Evolutionary conservation across 1,140 invertebrate species (phyloP), one percentile per base, ranked within the genome.

Genomic region (Propsilocerus akamusi): DNA sequence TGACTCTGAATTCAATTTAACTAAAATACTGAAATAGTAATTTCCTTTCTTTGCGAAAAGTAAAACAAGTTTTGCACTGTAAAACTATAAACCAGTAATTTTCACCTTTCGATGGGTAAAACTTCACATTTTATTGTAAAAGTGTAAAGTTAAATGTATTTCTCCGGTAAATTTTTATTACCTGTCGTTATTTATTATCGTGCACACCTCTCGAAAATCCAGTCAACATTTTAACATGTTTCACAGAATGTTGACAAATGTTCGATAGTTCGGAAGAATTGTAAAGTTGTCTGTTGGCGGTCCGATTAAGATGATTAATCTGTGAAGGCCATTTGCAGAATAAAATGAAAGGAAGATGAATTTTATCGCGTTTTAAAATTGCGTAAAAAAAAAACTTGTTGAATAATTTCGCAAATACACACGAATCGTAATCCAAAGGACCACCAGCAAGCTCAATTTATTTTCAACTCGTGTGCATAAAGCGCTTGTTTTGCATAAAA

Each of bases 401-500:
- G n/a, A 30, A 30, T 11, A 30, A 30, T 30, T 30, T n/a, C 28
- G n/a, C 10, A 11, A 30, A 30, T 8, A 11, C 10, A 8, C n/a
- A 30, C 28, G 10, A 30, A 30, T 41, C 22, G 17, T 41, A 7
- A 7, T 37, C 20, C 32, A n/a, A 17, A 41, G 22, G 34, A 41
- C 34, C 34, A 41, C 34, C 34, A 41, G 28, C 28, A 30, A 20
- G 22, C n/a, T 20, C 17, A 41, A 41, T n/a, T 17, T 4, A 41
- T 41, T 20, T 17, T 41, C 34, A 41, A 20, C 17, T 41, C 34
- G 34, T 20, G 17, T 41, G 14, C 34, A 41, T 41, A 41, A 14
- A 41, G 34, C 14, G 34, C 34, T 20, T 41, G 14, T 14, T 41
- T 41, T 41, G 34, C 34, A 41, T 41, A 41, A 41, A 41, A 41